Evolutionary conservation across 2,113 vertebrate genomes (phyloP).

Genomic region (Ginglymostoma cirratum): DNA sequence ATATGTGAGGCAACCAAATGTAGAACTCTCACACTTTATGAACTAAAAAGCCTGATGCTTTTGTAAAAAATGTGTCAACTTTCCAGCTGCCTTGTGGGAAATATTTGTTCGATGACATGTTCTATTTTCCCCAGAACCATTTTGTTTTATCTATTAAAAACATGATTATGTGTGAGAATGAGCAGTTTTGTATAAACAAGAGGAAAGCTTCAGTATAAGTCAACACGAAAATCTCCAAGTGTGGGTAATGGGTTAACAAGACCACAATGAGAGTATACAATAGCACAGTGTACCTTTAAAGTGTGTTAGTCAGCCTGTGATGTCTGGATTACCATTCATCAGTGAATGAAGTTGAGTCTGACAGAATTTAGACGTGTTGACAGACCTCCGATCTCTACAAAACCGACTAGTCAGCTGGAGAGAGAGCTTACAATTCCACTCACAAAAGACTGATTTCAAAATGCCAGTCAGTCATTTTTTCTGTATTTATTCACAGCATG

Average conservation of each 20-base stretch:
- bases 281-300: neutral
- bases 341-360: conserved; percentile 34
- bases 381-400: neutral
- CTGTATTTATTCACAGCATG: no score
- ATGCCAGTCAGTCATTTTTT: conserved; percentile 10
- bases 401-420: neutral
- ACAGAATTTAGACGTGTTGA: conserved; percentile 11
- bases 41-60: neutral
- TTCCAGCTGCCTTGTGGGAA: neutral
- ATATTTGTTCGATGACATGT: neutral
- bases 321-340: conserved; percentile 7
- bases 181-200: neutral
- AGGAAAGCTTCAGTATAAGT: neutral
- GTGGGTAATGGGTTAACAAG: neutral
- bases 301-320: neutral
- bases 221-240: neutral
- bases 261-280: neutral
- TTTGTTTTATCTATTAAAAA: neutral
- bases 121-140: neutral
- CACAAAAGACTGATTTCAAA: conserved; percentile 14
- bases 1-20: neutral
- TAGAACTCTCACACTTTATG: neutral
- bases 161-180: neutral
- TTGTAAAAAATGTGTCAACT: neutral
- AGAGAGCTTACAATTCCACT: conserved; percentile 19